Conservation (phyloP, 2,888 invertebrate species). For the Ditylenchus weischeri region DNA sequence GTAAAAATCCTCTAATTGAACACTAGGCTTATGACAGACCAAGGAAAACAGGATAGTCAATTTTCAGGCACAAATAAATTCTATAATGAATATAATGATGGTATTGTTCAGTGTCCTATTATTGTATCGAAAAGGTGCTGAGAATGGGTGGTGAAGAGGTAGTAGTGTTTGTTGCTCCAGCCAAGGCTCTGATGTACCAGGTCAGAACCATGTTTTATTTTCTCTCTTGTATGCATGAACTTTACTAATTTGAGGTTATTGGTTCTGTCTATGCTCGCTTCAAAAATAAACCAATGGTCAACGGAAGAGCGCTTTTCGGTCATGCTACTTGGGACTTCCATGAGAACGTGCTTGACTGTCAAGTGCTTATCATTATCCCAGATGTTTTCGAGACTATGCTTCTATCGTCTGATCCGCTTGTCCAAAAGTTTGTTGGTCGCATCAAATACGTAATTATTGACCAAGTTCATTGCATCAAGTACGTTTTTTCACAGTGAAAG, state of each 20-base stretch:
- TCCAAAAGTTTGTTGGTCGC: constrained; percentile 50
- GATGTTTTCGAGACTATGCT: constrained; percentile 51
- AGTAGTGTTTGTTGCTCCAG: constrained; percentile 60
- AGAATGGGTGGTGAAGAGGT: constrained; percentile 57
- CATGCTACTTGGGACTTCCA: constrained; percentile 46
- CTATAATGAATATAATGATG: no score
- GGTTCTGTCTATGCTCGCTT: constrained; percentile 59
- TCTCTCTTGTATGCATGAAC: neutral
- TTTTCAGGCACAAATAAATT: no score
- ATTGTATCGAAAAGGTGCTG: constrained; percentile 60
- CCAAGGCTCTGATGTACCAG: constrained; percentile 58
- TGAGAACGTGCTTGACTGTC: constrained; percentile 52
- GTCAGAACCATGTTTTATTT: constrained; percentile 27
- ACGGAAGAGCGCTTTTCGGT: constrained; percentile 59
- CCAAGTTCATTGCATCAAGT: no score
- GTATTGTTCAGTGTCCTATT: constrained; percentile 61
- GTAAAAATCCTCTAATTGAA: no score
- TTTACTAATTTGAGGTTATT: constrained; percentile 49
- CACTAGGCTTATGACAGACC: no score
- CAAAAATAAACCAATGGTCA: constrained; percentile 52
- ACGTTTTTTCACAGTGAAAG: no score
- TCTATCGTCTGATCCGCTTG: constrained; percentile 47
- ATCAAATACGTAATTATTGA: constrained; percentile 57
- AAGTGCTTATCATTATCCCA: constrained; percentile 55
- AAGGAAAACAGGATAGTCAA: no score